These are phyloP conservation scores for Vireo altiloquus DNA, from an alignment of 2,113 vertebrate species.

Conservation along the genomic window DNA sequence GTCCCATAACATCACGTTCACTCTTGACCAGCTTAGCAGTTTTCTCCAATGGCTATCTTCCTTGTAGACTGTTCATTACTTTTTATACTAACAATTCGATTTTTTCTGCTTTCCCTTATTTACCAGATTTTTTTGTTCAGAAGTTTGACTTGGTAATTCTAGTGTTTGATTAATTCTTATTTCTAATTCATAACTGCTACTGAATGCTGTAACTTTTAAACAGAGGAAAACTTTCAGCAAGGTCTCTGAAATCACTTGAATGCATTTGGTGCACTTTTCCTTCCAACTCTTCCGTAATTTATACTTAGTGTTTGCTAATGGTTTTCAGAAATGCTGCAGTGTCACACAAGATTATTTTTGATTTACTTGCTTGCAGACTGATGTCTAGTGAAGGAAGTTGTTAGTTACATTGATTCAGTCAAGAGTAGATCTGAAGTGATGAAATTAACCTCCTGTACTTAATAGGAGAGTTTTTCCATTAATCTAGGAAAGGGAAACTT, in stretches of 20 bases:
- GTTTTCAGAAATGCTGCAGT: neutral
- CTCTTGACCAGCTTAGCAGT: neutral
- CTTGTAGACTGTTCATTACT: neutral
- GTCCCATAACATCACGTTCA: neutral
- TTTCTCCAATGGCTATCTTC: neutral
- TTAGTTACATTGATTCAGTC: neutral
- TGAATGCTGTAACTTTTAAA: neutral
- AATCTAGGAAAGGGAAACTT: neutral
- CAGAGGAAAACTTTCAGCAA: neutral
- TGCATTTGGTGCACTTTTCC: neutral
- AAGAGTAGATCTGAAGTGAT: neutral
- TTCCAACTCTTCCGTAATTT: neutral
- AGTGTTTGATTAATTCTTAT: neutral
- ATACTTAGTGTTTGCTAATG: accelerated
- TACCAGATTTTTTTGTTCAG: neutral
- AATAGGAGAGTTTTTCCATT: neutral
- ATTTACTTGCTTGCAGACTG: neutral
- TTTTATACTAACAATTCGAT: neutral
- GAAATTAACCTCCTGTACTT: neutral
- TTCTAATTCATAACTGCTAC: neutral
- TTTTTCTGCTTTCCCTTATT: neutral
- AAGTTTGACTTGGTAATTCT: neutral
- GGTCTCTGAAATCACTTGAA: neutral
- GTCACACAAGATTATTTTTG: neutral
- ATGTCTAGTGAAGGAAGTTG: neutral